Percentiles rank a stretch among this genome's conserved stretches.
Evolutionary conservation across 1,140 invertebrate species (phyloP).

Genomic region (Bombus superbus): DNA sequence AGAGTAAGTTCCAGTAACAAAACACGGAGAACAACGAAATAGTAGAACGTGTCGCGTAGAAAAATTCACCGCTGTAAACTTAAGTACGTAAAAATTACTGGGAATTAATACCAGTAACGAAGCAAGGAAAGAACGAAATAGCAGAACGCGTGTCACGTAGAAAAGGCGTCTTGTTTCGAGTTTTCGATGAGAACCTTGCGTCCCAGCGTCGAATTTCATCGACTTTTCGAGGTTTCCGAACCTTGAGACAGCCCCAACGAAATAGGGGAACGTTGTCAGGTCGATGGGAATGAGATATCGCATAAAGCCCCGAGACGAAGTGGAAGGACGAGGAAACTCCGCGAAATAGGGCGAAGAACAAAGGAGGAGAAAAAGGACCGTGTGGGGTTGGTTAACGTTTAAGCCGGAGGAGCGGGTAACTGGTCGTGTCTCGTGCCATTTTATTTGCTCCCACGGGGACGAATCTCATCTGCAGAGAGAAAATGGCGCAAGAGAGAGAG

Average conservation of each 20-base stretch:
- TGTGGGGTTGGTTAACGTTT: constrained; percentile 10
- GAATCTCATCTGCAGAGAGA: constrained; percentile 4
- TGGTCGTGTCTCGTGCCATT: constrained; percentile 34
- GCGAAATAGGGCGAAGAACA: constrained; percentile 6
- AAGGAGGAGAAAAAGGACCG: not conserved
- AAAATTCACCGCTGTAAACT: not conserved
- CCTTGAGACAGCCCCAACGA: constrained; percentile 38
- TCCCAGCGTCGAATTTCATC: constrained; percentile 71
- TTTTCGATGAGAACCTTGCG: not conserved
- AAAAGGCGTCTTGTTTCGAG: not conserved
- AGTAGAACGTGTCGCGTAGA: not conserved
- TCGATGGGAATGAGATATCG: constrained; percentile 27
- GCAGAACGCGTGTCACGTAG: not conserved
- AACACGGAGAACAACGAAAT: constrained; percentile 28
- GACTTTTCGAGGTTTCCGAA: constrained; percentile 55
- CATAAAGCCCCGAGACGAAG: not conserved
- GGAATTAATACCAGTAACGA: not conserved
- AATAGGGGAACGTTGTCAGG: constrained; percentile 63
- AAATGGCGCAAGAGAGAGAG: not conserved
- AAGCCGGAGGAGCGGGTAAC: constrained; percentile 1
- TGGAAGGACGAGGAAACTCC: not conserved
- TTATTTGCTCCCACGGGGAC: constrained; percentile 36
- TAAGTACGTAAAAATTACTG: not conserved
- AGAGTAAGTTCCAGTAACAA: not conserved
- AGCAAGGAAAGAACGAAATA: constrained; percentile 25